A percentile compares a stretch with the other conserved stretches of the same genome.
phyloP scores from a whole-genome alignment of 2,113 vertebrate species.

The Istiophorus platypterus region DNA sequence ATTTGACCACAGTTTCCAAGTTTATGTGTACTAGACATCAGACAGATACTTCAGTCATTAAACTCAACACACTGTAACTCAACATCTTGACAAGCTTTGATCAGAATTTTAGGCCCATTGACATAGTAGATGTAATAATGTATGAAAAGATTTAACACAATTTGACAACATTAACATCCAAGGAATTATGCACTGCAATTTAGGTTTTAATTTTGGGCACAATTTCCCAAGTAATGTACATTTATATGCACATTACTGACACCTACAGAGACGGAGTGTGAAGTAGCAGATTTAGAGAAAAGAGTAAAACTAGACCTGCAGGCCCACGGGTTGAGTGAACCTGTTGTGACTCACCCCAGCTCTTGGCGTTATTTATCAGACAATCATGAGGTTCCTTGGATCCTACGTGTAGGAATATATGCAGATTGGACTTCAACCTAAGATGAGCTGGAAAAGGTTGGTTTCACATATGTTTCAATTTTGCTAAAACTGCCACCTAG shows the following conservation, averaged over 20 bases:
- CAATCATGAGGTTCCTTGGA: too few species aligned
- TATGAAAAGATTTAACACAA: neutral
- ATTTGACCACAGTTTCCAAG: neutral
- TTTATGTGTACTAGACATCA: neutral
- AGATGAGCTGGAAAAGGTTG: too few species aligned
- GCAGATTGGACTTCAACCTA: too few species aligned
- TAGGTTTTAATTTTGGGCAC: neutral
- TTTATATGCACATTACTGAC: neutral
- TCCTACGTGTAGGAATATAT: too few species aligned
- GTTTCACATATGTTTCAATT: too few species aligned
- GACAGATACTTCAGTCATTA: too few species aligned
- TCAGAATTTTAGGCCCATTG: neutral
- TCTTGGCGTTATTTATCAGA: too few species aligned
- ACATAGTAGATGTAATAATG: neutral
- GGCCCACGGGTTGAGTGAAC: too few species aligned
- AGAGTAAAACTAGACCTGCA: neutral
- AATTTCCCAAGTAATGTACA: too few species aligned
- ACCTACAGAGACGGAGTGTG: neutral
- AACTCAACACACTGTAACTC: neutral
- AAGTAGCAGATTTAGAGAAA: neutral
- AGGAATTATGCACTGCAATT: neutral
- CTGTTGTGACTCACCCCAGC: too few species aligned
- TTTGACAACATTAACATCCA: neutral
- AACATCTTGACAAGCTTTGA: neutral
- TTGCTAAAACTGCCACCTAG: too few species aligned